These are phyloP conservation scores for Pangasius larnaudii DNA, from an alignment of 2,797 vertebrate species.

Conservation along the genomic window DNA sequence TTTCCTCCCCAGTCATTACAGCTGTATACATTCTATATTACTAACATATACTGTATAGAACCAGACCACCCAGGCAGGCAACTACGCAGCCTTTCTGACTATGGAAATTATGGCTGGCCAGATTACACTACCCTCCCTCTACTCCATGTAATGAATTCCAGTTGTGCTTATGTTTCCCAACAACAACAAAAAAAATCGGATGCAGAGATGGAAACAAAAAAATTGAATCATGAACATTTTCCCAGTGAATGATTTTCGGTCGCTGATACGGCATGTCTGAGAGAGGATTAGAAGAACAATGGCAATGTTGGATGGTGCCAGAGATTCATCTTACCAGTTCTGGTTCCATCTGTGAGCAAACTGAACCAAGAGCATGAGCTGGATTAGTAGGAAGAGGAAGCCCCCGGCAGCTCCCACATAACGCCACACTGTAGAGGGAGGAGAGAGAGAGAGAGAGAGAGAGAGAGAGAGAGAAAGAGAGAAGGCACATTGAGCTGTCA, in stretches of 20 bases:
- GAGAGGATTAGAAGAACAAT: conserved; percentile 31
- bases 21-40: not conserved
- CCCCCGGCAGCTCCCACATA: conserved; percentile 87
- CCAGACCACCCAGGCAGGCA: conserved; percentile 45
- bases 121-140: conserved; percentile 32
- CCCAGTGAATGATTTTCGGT: conserved; percentile 33
- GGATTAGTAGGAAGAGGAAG: conserved; percentile 87
- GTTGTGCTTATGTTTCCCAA: conserved; percentile 17
- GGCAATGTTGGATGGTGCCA: not conserved
- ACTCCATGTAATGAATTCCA: conserved; percentile 51
- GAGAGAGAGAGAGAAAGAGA: not conserved
- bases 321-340: conserved; percentile 86
- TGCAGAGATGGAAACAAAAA: conserved; percentile 47
- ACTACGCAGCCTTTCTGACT: not conserved
- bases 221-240: conserved; percentile 39
- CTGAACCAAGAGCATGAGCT: conserved; percentile 91
- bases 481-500: conserved; percentile 17
- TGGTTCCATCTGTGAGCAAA: conserved; percentile 99
- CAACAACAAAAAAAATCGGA: conserved; percentile 29
- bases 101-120: conserved; percentile 36
- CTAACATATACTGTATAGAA: not conserved
- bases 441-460: conserved; percentile 29
- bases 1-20: not conserved
- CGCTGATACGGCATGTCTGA: conserved; percentile 22
- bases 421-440: conserved; percentile 84